Base-by-base conservation (phyloP, 30 jellyfish, hydroid and myxozoan species). In the Morbakka virulenta region DNA sequence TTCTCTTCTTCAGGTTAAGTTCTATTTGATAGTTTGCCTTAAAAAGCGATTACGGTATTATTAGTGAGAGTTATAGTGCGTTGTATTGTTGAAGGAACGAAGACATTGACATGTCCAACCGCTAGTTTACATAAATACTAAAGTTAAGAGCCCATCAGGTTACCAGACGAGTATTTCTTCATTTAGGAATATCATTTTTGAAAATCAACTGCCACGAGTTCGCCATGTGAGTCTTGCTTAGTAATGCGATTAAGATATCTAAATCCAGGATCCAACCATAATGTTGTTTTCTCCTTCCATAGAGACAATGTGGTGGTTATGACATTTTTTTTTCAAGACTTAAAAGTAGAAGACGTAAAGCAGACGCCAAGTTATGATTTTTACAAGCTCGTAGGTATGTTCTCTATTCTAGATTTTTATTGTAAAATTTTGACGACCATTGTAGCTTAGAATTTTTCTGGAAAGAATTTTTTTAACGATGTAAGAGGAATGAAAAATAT, bases 231-330 rank as follows among this genome's bases (percentile, higher is more conserved):
- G 4, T 65, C 67, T 29, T 25, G 4, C 11, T 3, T 65, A 65
- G 9, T 21, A 28, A 65, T 12, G 23, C 13, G 4, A 11, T 4
- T n/a, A 4, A 28, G 30, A 9, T 65, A 65, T 23, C 23, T 67
- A 28, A 0, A 69, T n/a, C 0, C 14, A 66, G 1, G 13, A 1
- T 27, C 67, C 2, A 2, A 33, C 2, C 29, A 32, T 0, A 1
- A 14, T 47, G 26, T 11, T 27, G 6, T 67, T 13, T 32, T 24
- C 52, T 69, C 24, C 64, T n/a, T n/a, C n/a, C n/a, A n/a, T n/a
- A 89, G 97, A 71, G 97, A 89, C 77, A 89, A 89, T 77, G 79
- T 89, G 35, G 97, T 89, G 32, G 95, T 77, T 50, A 50, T 89
- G 75, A 91, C 68, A 57, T 68, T 89, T 31, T 89, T 89, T 87